Conservation (phyloP, 2,797 vertebrate genomes). For the Nyctibius grandis region DNA sequence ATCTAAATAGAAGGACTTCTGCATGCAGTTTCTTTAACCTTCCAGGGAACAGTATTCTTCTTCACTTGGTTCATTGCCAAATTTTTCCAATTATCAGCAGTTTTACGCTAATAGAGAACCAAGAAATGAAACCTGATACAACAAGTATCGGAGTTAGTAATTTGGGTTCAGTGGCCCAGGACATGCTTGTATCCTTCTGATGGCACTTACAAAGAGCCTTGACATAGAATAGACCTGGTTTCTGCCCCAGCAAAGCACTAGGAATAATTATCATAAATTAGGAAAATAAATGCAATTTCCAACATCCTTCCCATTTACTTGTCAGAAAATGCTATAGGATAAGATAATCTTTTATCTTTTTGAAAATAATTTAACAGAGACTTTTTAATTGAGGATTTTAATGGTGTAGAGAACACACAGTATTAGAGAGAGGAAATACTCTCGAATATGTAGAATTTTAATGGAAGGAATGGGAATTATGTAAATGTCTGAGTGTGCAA, state of each 20-base stretch:
- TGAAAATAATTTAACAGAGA: background rate
- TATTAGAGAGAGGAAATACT: background rate
- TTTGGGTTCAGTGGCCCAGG: background rate
- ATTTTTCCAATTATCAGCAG: background rate
- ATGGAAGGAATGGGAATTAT: background rate
- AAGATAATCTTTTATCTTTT: background rate
- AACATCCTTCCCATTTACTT: background rate
- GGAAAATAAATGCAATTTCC: background rate
- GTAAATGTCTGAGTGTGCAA: background rate
- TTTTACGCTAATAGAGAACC: background rate
- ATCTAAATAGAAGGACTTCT: background rate
- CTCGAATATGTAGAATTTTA: background rate
- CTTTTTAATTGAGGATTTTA: background rate
- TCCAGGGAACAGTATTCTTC: background rate
- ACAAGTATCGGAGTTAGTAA: background rate
- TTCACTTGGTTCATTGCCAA: background rate
- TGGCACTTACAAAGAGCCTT: background rate
- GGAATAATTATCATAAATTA: background rate
- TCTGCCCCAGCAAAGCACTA: background rate
- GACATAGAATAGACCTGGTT: background rate
- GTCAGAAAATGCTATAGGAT: background rate
- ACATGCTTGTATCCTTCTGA: background rate
- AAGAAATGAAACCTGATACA: background rate
- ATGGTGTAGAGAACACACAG: background rate
- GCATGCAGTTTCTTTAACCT: background rate